Conservation (phyloP, 2,113 vertebrate genomes). For the Nanorana parkeri region DNA sequence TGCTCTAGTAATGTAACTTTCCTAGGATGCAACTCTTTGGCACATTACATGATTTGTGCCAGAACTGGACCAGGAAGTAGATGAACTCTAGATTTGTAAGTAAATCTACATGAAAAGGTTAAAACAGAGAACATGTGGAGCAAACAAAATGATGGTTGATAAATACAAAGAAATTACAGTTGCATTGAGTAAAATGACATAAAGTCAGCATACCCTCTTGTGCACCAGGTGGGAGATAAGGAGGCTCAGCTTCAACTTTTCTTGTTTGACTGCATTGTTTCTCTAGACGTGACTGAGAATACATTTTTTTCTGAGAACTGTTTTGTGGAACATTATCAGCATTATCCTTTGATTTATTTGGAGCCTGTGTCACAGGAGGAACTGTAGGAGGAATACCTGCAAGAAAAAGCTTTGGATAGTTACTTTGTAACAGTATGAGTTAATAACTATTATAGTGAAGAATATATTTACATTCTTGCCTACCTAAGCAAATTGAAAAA, state of each 20-base stretch:
- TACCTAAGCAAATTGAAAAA: too few species aligned
- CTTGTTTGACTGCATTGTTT: constrained; percentile 32
- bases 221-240: constrained; percentile 24
- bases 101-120: too few species aligned
- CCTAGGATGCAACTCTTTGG: too few species aligned
- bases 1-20: too few species aligned
- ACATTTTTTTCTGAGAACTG: constrained; percentile 17
- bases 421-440: too few species aligned
- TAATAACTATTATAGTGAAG: too few species aligned
- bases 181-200: background rate
- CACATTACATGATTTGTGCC: too few species aligned
- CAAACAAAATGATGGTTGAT: too few species aligned
- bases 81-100: too few species aligned
- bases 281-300: constrained; percentile 12
- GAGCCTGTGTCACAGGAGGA: constrained; percentile 38
- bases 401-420: background rate
- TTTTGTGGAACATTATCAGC: background rate
- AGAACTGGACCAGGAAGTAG: too few species aligned
- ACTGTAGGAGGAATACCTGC: constrained; percentile 42
- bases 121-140: too few species aligned
- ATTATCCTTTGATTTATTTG: background rate
- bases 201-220: constrained; percentile 33
- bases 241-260: constrained; percentile 3
- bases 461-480: too few species aligned
- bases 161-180: background rate